Conservation (phyloP, 2,797 vertebrate genomes). For the Babyrousa celebensis region DNA sequence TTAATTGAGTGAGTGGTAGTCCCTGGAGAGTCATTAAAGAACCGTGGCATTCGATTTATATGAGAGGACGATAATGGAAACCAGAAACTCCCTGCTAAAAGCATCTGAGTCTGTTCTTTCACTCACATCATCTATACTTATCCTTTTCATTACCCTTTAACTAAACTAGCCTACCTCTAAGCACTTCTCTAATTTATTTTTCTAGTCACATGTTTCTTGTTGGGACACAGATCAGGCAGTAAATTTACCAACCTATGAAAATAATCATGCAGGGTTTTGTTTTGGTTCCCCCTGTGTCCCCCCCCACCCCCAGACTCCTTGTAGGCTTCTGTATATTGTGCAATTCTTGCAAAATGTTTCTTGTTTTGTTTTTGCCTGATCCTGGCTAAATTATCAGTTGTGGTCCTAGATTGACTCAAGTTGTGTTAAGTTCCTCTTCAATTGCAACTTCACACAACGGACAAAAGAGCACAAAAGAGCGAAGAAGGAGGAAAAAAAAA, state of each 20-base stretch:
- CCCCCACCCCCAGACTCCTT: neutral
- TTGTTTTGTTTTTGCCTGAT: constrained; percentile 20
- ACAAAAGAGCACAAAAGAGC: constrained; percentile 12
- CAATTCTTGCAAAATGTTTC: constrained; percentile 26
- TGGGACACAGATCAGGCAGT: constrained; percentile 70
- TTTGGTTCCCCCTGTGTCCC: too few species aligned
- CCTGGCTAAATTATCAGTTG: constrained; percentile 75
- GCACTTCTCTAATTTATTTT: constrained; percentile 79
- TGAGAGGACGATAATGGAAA: constrained; percentile 75
- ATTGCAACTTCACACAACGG: constrained; percentile 77
- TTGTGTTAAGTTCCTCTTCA: constrained; percentile 80
- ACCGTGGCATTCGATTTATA: constrained; percentile 65
- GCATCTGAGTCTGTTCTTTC: constrained; percentile 58
- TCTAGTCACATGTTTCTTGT: constrained; percentile 73
- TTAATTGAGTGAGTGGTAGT: constrained; percentile 64
- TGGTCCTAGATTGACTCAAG: constrained; percentile 80
- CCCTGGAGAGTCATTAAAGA: constrained; percentile 70
- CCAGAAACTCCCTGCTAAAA: constrained; percentile 72
- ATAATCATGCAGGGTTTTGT: neutral
- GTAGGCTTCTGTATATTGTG: constrained; percentile 50
- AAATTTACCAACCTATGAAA: constrained; percentile 82
- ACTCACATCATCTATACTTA: constrained; percentile 71
- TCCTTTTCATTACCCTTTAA: constrained; percentile 81
- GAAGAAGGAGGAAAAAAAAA: neutral
- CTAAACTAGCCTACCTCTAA: constrained; percentile 70